Percentiles rank a stretch among this genome's conserved stretches.
Evolutionary conservation across 2,113 vertebrate genomes (phyloP).

Genomic region (Poeciliopsis occidentalis): DNA sequence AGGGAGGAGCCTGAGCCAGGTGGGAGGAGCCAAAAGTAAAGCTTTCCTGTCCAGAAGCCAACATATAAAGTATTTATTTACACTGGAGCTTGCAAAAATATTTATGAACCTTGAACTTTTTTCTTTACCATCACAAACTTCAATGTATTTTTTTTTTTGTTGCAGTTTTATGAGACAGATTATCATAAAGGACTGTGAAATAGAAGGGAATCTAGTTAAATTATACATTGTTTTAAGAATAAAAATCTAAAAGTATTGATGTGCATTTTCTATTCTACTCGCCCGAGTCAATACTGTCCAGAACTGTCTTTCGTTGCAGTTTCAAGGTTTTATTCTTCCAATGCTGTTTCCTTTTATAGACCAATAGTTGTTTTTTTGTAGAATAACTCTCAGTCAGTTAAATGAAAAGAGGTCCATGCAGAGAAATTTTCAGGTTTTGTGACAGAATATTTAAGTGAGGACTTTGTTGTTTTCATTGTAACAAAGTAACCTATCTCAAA

Average conservation of each 20-base stretch:
- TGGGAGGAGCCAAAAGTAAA: conserved; percentile 37
- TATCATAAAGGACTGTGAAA: neutral
- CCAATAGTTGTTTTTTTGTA: no score
- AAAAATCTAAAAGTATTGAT: neutral
- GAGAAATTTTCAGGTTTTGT: no score
- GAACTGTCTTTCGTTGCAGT: no score
- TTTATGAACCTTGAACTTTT: neutral
- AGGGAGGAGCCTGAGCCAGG: conserved; percentile 51
- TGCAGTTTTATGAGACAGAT: neutral
- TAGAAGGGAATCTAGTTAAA: neutral
- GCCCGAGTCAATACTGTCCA: neutral
- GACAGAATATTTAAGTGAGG: no score
- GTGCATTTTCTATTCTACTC: neutral
- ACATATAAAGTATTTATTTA: conserved; percentile 11
- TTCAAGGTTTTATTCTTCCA: no score
- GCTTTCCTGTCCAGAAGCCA: conserved; percentile 5
- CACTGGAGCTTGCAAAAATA: neutral
- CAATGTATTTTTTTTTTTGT: neutral
- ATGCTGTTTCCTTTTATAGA: no score
- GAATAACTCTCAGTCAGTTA: no score
- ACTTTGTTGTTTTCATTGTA: no score
- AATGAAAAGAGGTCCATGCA: no score
- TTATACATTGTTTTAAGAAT: neutral
- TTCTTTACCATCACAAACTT: neutral
- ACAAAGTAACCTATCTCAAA: no score